phyloP scores from a whole-genome alignment of 2,113 vertebrate species.

The Xenus cinereus region DNA sequence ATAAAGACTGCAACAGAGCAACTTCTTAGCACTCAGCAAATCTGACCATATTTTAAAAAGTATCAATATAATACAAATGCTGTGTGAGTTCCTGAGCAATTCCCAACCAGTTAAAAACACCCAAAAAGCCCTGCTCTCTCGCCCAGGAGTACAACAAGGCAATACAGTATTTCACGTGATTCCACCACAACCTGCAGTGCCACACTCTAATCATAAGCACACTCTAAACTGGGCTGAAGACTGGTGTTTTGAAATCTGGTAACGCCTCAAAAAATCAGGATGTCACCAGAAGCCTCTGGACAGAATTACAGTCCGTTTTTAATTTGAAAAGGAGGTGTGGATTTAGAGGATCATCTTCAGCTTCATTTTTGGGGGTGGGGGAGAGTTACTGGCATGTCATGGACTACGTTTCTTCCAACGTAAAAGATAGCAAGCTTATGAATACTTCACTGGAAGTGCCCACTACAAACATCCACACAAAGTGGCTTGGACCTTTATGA shows the following conservation, averaged over 20 bases:
- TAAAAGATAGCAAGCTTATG: neutral
- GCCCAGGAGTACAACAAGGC: neutral
- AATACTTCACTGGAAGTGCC: neutral
- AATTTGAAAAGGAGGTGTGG: neutral
- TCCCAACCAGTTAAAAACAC: neutral
- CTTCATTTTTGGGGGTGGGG: neutral
- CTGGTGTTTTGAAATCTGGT: neutral
- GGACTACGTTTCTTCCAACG: neutral
- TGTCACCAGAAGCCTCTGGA: neutral
- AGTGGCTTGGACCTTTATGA: neutral
- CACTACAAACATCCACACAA: neutral
- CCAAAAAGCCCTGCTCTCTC: neutral
- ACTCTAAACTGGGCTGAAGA: neutral
- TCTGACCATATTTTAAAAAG: neutral
- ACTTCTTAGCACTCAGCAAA: neutral
- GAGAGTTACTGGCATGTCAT: neutral
- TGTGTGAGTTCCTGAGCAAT: neutral
- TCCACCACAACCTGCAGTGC: neutral
- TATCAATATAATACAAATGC: neutral
- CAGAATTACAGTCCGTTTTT: neutral
- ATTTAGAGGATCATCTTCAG: neutral
- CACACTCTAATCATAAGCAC: neutral
- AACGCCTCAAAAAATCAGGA: neutral
- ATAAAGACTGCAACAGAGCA: neutral
- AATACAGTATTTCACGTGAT: neutral